Evolutionary conservation across 2,888 invertebrate genomes (phyloP).

Genomic region (Hyles lineata): DNA sequence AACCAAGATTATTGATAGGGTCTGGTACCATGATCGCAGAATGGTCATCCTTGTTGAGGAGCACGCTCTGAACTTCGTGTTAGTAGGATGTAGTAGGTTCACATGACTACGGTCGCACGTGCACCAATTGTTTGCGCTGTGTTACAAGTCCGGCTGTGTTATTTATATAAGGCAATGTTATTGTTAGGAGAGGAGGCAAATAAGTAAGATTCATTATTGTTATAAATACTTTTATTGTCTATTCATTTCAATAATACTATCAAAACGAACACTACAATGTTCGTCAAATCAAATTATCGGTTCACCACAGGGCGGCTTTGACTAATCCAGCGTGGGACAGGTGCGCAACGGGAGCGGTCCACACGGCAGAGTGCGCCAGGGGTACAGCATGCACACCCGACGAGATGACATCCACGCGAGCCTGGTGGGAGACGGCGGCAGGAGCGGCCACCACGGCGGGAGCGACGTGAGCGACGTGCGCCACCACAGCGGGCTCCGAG

Average conservation of each 20-base stretch:
- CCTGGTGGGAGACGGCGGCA: constrained; percentile 65
- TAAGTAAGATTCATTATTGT: constrained; percentile 35
- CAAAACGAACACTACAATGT: constrained; percentile 75
- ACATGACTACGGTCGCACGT: too few relatives aligned
- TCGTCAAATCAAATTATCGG: constrained; percentile 61
- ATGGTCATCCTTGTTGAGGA: too few relatives aligned
- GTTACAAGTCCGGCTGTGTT: too few relatives aligned
- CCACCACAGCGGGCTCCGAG: constrained; percentile 56
- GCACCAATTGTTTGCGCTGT: too few relatives aligned
- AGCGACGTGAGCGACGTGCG: constrained; percentile 41
- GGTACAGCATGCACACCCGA: constrained; percentile 54
- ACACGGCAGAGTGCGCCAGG: constrained; percentile 62
- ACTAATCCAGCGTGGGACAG: constrained; percentile 51
- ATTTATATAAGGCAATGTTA: not conserved
- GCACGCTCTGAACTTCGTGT: too few relatives aligned
- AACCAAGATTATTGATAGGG: too few relatives aligned
- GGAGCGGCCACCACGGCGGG: constrained; percentile 50
- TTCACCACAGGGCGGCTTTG: constrained; percentile 61
- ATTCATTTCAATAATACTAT: constrained; percentile 68
- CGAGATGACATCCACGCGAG: constrained; percentile 66
- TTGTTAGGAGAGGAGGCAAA: constrained; percentile 1
- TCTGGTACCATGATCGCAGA: too few relatives aligned
- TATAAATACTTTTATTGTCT: constrained; percentile 66
- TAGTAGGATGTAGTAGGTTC: too few relatives aligned
- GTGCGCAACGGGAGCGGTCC: constrained; percentile 60